Conservation (phyloP, 2,888 invertebrate species). For the Apodemia zela region DNA sequence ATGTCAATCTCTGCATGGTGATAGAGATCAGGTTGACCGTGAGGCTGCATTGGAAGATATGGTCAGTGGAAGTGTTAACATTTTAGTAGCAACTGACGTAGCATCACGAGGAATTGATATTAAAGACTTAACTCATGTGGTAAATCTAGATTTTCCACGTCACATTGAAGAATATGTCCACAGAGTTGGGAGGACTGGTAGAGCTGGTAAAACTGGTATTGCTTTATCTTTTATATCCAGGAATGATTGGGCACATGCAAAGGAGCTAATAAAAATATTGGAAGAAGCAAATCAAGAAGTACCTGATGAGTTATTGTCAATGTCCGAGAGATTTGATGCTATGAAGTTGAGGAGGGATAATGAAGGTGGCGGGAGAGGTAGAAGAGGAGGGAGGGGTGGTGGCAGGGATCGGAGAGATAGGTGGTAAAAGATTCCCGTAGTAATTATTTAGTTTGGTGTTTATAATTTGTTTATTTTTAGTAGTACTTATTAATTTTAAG, state of each 20-base stretch:
- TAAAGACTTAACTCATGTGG: conserved; percentile 92
- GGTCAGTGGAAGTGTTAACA: conserved; percentile 87
- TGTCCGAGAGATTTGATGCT: conserved; percentile 87
- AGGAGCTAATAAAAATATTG: conserved; percentile 90
- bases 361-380: conserved; percentile 67
- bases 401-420: conserved; percentile 50
- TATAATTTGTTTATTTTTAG: no score
- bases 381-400: conserved; percentile 50
- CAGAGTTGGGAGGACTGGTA: conserved; percentile 96
- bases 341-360: conserved; percentile 83
- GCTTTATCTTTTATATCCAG: conserved; percentile 91
- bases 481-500: no score
- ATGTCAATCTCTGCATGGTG: conserved; percentile 93
- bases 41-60: conserved; percentile 93
- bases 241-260: conserved; percentile 90
- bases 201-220: conserved; percentile 92
- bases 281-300: conserved; percentile 93
- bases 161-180: conserved; percentile 98
- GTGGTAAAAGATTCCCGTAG: conserved; percentile 27
- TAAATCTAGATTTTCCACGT: conserved; percentile 95
- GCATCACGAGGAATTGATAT: conserved; percentile 97
- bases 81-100: conserved; percentile 96
- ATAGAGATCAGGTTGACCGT: conserved; percentile 88
- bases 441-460: no score
- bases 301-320: conserved; percentile 86